A percentile compares a stretch with the other conserved stretches of the same genome.
Conservation (phyloP, 1,140 invertebrate species). For the Caerostris extrusa region DNA sequence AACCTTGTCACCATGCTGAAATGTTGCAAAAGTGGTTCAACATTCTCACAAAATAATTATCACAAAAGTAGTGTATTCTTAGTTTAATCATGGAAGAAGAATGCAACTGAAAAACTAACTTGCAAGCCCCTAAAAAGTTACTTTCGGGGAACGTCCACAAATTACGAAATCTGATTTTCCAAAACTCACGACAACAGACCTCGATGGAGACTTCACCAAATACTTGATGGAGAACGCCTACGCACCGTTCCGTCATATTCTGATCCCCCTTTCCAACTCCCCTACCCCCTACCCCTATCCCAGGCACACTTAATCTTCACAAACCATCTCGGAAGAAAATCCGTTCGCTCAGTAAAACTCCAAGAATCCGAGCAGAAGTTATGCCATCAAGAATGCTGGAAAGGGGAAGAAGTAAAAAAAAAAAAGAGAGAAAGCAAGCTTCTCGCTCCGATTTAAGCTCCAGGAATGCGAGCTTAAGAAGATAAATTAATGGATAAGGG, state of each 20-base stretch:
- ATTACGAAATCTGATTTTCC: neutral
- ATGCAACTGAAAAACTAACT: neutral
- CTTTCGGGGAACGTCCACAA: neutral
- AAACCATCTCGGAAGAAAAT: constrained; percentile 63
- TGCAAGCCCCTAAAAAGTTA: neutral
- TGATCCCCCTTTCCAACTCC: neutral
- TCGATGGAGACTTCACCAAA: neutral
- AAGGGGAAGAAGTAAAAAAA: constrained; percentile 33
- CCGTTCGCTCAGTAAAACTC: constrained; percentile 15
- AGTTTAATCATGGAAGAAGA: neutral
- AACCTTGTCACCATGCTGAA: too few species aligned
- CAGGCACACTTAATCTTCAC: constrained; percentile 30
- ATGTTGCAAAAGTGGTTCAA: too few species aligned
- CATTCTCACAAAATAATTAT: too few species aligned
- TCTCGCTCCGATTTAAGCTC: constrained; percentile 45
- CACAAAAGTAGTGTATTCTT: neutral
- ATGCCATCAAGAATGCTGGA: constrained; percentile 5
- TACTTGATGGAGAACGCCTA: constrained; percentile 17
- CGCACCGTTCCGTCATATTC: neutral
- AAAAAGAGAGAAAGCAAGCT: neutral
- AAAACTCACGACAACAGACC: neutral
- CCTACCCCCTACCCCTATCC: neutral
- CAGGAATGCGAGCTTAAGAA: constrained; percentile 63
- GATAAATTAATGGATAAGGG: constrained; percentile 69
- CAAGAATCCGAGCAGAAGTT: constrained; percentile 14